These are phyloP conservation scores for Chiridota heheva DNA, from an alignment of 35 echinoderm and acorn worm genomes.

Conservation along the genomic window DNA sequence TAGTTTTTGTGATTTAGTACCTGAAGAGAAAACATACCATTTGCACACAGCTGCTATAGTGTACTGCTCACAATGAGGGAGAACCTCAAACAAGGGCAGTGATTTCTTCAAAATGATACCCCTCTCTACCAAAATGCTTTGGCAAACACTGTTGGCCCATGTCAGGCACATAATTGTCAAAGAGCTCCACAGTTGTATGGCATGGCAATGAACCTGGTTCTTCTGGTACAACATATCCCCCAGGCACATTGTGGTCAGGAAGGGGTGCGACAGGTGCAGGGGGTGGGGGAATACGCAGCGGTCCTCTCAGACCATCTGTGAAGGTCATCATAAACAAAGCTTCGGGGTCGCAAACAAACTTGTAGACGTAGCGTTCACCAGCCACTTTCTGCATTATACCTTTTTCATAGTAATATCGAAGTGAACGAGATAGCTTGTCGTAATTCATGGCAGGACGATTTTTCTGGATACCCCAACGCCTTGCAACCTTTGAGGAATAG, in stretches of 20 bases:
- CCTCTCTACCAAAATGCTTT: conserved; percentile 41
- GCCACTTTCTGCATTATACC: conserved; percentile 99
- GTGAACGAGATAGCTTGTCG: conserved; percentile 94
- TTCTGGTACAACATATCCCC: conserved; percentile 36
- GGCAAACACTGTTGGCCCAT: conserved; percentile 41
- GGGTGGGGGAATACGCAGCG: conserved; percentile 34
- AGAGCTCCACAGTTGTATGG: conserved; percentile 20
- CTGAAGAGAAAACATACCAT: too few species aligned
- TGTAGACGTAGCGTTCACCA: conserved; percentile 98
- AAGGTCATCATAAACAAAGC: conserved; percentile 97
- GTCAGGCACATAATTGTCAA: conserved; percentile 58
- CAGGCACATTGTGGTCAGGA: conserved; percentile 67
- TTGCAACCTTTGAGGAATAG: conserved; percentile 62
- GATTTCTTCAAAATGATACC: too few species aligned
- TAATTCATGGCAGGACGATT: conserved; percentile 99
- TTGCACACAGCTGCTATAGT: too few species aligned
- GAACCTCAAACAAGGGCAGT: too few species aligned
- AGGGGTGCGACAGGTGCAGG: conserved; percentile 9
- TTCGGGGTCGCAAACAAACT: conserved; percentile 98
- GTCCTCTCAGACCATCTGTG: conserved; percentile 72
- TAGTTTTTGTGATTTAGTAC: too few species aligned
- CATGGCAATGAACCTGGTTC: background rate
- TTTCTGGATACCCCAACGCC: conserved; percentile 98
- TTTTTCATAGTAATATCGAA: conserved; percentile 97
- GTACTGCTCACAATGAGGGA: too few species aligned